phyloP scores from a whole-genome alignment of 2,888 invertebrate species.

The Abrostola triplasia region DNA sequence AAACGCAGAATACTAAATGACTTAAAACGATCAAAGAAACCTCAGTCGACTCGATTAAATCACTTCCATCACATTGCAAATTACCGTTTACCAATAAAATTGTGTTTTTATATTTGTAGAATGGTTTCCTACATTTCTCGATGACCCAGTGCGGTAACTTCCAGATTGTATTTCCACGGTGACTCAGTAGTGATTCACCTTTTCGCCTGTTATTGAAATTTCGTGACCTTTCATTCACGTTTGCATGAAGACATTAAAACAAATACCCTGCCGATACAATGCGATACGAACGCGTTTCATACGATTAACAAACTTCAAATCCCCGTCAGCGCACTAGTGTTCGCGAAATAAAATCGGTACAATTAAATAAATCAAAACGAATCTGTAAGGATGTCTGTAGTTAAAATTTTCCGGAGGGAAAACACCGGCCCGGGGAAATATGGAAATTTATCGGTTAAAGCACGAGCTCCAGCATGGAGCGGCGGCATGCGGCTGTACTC shows the following conservation, averaged over 20 bases:
- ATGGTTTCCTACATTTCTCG: slow-evolving; percentile 13
- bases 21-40: slow-evolving; percentile 32
- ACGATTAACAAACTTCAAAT: slow-evolving; percentile 45
- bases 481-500: slow-evolving; percentile 52
- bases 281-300: slow-evolving; percentile 44
- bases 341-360: slow-evolving; percentile 37
- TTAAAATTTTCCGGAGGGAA: slow-evolving; percentile 67
- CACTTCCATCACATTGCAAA: slow-evolving; percentile 17
- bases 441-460: slow-evolving; percentile 26
- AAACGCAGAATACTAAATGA: slow-evolving; percentile 36
- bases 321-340: slow-evolving; percentile 38
- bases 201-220: slow-evolving; percentile 57
- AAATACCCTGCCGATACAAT: slow-evolving; percentile 51
- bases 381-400: slow-evolving; percentile 50
- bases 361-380: slow-evolving; percentile 49
- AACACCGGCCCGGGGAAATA: slow-evolving; percentile 61
- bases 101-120: slow-evolving; percentile 2
- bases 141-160: slow-evolving; percentile 10
- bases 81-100: not conserved
- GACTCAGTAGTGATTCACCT: slow-evolving; percentile 66
- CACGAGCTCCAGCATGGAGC: slow-evolving; percentile 2
- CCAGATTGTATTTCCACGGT: slow-evolving; percentile 45
- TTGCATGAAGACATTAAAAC: slow-evolving; percentile 53
- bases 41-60: slow-evolving; percentile 22
- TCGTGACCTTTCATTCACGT: slow-evolving; percentile 59